These are phyloP conservation scores for Pantherophis vulpinus DNA, from an alignment of 2,797 vertebrate genomes.

Conservation along the genomic window DNA sequence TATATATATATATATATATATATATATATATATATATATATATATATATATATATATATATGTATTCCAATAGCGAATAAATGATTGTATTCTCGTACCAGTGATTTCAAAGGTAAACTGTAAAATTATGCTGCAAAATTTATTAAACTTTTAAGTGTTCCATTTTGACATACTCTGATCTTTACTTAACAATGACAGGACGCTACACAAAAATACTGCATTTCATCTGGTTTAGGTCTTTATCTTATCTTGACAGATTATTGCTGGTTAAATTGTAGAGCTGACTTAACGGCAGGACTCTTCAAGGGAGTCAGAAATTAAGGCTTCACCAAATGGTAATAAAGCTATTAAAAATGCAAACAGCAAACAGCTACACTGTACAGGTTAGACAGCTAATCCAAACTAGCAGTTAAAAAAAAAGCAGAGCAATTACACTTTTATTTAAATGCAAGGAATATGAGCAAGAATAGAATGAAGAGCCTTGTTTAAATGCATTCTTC, in stretches of 20 bases:
- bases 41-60: slow-evolving; percentile 1
- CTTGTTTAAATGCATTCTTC: slow-evolving; percentile 86
- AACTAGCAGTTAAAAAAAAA: slow-evolving; percentile 79
- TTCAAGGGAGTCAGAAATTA: slow-evolving; percentile 81
- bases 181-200: slow-evolving; percentile 77
- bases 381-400: slow-evolving; percentile 86
- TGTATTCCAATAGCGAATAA: slow-evolving; percentile 51
- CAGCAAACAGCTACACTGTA: slow-evolving; percentile 79
- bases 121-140: slow-evolving; percentile 77
- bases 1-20: not conserved
- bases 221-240: slow-evolving; percentile 69
- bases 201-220: slow-evolving; percentile 72
- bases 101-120: slow-evolving; percentile 67
- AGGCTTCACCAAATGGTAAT: slow-evolving; percentile 83
- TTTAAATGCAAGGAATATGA: slow-evolving; percentile 85
- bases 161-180: slow-evolving; percentile 75
- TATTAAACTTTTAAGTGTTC: slow-evolving; percentile 78
- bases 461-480: slow-evolving; percentile 80
- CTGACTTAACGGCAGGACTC: slow-evolving; percentile 81
- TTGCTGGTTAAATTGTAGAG: slow-evolving; percentile 79
- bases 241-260: slow-evolving; percentile 79
- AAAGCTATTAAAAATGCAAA: slow-evolving; percentile 86
- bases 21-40: not conserved
- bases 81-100: slow-evolving; percentile 61
- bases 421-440: slow-evolving; percentile 86